A percentile compares a stretch with the other conserved stretches of the same genome.
phyloP scores from a whole-genome alignment of 2,113 vertebrate genomes.

The Turnix velox region DNA sequence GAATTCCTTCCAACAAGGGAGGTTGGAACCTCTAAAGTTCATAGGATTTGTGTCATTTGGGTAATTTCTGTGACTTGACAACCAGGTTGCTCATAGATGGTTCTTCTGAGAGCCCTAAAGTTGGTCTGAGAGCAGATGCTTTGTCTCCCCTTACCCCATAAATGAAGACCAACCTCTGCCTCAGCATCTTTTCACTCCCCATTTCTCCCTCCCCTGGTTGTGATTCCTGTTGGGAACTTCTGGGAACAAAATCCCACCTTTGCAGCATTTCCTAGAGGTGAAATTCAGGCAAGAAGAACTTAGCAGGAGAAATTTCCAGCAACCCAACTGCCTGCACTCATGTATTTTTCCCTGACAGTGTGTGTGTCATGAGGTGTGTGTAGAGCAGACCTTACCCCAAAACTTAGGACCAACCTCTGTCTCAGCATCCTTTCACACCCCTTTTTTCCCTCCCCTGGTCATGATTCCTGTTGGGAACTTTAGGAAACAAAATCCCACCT shows the following conservation, averaged over 20 bases:
- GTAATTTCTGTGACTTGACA: neutral
- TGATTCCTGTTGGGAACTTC: neutral
- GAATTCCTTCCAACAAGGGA: neutral
- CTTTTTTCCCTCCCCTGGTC: neutral
- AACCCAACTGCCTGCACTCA: neutral
- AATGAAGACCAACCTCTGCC: neutral
- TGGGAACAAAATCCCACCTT: neutral
- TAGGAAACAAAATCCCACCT: neutral
- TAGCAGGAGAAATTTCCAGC: neutral
- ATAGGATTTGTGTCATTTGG: neutral
- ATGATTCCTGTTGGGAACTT: neutral
- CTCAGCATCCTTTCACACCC: accelerated
- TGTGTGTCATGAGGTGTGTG: neutral
- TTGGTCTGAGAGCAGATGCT: neutral
- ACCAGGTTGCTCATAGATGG: neutral
- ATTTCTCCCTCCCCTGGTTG: neutral
- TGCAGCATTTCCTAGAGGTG: neutral
- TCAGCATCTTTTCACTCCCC: accelerated
- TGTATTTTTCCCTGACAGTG: neutral
- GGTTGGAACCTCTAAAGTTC: accelerated
- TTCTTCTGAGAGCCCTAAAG: neutral
- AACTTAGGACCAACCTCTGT: neutral
- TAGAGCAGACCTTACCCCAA: neutral
- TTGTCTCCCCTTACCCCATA: neutral
- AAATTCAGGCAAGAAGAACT: neutral